Percentiles rank a stretch among this genome's conserved stretches.
Conservation (phyloP, 1,140 invertebrate genomes). For the Vanessa atalanta region DNA sequence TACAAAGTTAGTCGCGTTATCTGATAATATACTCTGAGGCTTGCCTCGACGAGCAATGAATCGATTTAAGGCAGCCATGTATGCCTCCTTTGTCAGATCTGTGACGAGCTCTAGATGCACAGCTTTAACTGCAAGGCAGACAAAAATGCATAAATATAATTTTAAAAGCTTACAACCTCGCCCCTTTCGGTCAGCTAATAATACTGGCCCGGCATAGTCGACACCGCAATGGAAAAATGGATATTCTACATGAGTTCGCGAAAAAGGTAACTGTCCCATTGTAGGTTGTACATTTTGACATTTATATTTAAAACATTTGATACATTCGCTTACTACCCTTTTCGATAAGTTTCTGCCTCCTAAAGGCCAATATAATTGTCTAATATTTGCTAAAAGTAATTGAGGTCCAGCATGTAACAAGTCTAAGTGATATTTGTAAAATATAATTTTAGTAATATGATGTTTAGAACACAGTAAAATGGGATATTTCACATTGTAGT, state of each 20-base stretch:
- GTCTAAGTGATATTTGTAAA: slow-evolving; percentile 30
- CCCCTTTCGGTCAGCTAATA: slow-evolving; percentile 47
- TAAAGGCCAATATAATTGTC: slow-evolving; percentile 42
- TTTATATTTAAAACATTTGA: slow-evolving; percentile 27
- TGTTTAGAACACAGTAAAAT: slow-evolving; percentile 37
- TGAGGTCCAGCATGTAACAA: slow-evolving; percentile 36
- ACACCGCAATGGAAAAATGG: slow-evolving; percentile 42
- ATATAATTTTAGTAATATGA: slow-evolving; percentile 30
- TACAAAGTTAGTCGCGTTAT: slow-evolving; percentile 12
- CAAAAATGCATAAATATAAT: slow-evolving; percentile 18
- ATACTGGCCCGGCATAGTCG: slow-evolving; percentile 59
- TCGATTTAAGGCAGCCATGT: slow-evolving; percentile 8
- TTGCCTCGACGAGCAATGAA: slow-evolving; percentile 7
- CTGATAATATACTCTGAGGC: not conserved
- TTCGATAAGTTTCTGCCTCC: slow-evolving; percentile 39
- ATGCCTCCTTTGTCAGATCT: slow-evolving; percentile 6
- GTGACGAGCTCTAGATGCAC: slow-evolving; percentile 17
- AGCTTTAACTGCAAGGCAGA: slow-evolving; percentile 24
- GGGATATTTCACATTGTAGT: slow-evolving; percentile 39
- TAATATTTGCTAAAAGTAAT: slow-evolving; percentile 24
- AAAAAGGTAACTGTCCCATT: slow-evolving; percentile 37
- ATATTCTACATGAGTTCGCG: slow-evolving; percentile 31
- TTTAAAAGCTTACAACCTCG: slow-evolving; percentile 38
- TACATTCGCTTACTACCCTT: slow-evolving; percentile 20
- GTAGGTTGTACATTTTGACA: slow-evolving; percentile 31